A percentile compares a stretch with the other conserved stretches of the same genome.
These are phyloP conservation scores for Arion vulgaris DNA, from an alignment of 1,140 invertebrate species.

Conservation along the genomic window DNA sequence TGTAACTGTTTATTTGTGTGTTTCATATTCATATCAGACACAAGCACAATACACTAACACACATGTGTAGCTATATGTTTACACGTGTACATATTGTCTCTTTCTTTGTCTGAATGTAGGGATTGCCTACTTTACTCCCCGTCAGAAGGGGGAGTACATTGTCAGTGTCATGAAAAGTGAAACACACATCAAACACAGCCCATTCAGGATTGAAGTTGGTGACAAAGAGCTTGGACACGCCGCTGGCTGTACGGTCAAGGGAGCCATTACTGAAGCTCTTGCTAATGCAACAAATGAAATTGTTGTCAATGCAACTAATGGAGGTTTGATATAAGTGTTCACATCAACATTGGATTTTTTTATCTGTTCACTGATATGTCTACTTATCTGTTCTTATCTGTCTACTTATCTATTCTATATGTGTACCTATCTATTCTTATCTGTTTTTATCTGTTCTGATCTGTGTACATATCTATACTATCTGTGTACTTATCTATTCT, in stretches of 20 bases:
- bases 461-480: no score
- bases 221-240: slow-evolving; percentile 92
- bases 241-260: slow-evolving; percentile 90
- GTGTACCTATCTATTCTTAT: no score
- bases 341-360: not conserved
- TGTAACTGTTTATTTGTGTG: not conserved
- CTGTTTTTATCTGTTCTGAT: no score
- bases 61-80: not conserved
- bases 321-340: slow-evolving; percentile 76
- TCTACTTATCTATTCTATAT: no score
- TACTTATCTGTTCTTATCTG: no score
- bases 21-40: not conserved
- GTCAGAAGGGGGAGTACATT: slow-evolving; percentile 91
- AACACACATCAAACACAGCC: slow-evolving; percentile 93
- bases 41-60: not conserved
- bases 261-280: slow-evolving; percentile 89
- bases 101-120: slow-evolving; percentile 72
- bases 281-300: slow-evolving; percentile 92
- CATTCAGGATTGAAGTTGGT: slow-evolving; percentile 95
- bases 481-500: not conserved
- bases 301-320: slow-evolving; percentile 93
- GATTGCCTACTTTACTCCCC: slow-evolving; percentile 95
- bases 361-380: not conserved
- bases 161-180: slow-evolving; percentile 94
- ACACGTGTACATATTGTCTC: not conserved